phyloP scores from a whole-genome alignment of 2,888 invertebrate genomes.

The Polyploca ridens region DNA sequence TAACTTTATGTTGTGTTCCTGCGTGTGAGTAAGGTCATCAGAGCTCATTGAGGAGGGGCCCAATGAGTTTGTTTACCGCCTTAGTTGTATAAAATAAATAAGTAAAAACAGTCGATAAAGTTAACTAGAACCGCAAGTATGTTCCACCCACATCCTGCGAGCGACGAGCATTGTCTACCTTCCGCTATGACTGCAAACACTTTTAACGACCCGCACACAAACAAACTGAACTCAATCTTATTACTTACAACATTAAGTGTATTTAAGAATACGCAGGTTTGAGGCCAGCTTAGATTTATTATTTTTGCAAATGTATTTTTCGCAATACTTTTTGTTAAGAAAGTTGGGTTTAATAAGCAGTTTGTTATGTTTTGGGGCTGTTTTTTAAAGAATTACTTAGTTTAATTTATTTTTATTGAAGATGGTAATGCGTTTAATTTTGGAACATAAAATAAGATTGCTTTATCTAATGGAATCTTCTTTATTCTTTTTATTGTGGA shows the following conservation, averaged over 20 bases:
- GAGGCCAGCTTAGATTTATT: conserved; percentile 62
- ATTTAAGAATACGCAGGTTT: conserved; percentile 25
- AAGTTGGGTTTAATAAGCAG: conserved; percentile 64
- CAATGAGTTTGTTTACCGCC: too few relatives aligned
- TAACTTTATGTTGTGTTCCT: too few relatives aligned
- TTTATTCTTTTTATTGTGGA: too few relatives aligned
- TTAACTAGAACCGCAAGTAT: background rate
- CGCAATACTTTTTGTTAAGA: conserved; percentile 51
- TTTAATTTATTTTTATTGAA: conserved; percentile 6
- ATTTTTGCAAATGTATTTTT: conserved; percentile 67
- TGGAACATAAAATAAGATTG: too few relatives aligned
- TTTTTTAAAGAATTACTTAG: background rate
- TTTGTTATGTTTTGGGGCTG: conserved; percentile 44
- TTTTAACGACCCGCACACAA: conserved; percentile 53
- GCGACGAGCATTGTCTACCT: conserved; percentile 36
- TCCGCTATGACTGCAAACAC: conserved; percentile 51
- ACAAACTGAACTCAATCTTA: conserved; percentile 35
- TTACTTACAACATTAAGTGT: conserved; percentile 25
- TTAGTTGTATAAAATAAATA: conserved; percentile 10
- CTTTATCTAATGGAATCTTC: too few relatives aligned
- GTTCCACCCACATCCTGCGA: conserved; percentile 6
- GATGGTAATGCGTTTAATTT: background rate
- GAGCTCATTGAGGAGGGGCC: too few relatives aligned
- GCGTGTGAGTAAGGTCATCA: too few relatives aligned
- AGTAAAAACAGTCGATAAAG: conserved; percentile 30